These are phyloP conservation scores for Cyprinodon variegatus DNA, from an alignment of 2,113 vertebrate genomes.

Conservation along the genomic window DNA sequence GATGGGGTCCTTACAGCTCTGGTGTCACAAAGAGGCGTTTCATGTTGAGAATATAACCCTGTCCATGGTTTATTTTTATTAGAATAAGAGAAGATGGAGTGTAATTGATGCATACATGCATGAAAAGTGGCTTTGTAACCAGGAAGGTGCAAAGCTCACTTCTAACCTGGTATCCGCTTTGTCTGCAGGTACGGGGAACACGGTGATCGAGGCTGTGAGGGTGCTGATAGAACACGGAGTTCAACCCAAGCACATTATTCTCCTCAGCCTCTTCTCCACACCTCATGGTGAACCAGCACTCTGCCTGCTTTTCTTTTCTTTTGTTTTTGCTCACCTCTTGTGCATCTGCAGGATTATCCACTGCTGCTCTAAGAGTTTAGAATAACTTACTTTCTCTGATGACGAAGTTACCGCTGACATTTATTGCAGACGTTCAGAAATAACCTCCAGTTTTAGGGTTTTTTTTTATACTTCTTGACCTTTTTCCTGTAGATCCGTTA, in stretches of 20 bases:
- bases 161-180: constrained; percentile 9
- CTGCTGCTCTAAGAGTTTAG: neutral
- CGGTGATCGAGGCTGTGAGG: constrained; percentile 94
- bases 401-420: neutral
- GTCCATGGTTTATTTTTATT: constrained; percentile 37
- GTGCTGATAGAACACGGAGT: constrained; percentile 94
- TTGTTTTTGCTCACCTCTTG: neutral
- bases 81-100: constrained; percentile 37
- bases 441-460: neutral
- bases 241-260: constrained; percentile 90
- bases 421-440: constrained; percentile 9
- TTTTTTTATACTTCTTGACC: constrained; percentile 1
- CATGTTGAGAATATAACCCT: constrained; percentile 19
- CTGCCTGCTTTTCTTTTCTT: neutral
- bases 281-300: constrained; percentile 85
- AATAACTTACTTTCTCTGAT: neutral
- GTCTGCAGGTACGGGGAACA: constrained; percentile 90
- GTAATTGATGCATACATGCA: constrained; percentile 14
- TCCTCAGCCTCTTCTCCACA: constrained; percentile 95
- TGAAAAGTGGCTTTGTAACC: constrained; percentile 3
- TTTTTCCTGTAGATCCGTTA: constrained; percentile 6
- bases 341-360: neutral
- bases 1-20: constrained; percentile 75
- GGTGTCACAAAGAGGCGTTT: constrained; percentile 57
- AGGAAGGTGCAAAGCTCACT: neutral